phyloP scores from a whole-genome alignment of 2,113 vertebrate genomes.

The Macaca mulatta region DNA sequence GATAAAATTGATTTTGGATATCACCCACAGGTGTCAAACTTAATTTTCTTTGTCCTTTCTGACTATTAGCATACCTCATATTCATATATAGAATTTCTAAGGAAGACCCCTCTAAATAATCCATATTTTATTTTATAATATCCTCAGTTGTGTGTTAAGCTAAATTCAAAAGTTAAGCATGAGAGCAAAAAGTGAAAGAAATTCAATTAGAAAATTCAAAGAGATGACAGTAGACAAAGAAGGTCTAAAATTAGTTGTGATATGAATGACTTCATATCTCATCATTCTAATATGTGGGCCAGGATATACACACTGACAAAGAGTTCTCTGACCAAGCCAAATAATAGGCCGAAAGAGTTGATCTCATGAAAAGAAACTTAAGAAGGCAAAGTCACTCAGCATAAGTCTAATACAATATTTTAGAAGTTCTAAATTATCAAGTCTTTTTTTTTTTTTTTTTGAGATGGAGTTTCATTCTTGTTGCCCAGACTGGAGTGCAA shows the following conservation, averaged over 20 bases:
- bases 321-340: background rate
- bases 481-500: no score
- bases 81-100: background rate
- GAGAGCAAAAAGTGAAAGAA: background rate
- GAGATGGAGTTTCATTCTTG: no score
- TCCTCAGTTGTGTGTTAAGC: background rate
- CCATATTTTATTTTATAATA: conserved; percentile 3
- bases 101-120: background rate
- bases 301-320: background rate
- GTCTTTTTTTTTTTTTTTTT: background rate
- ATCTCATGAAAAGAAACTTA: background rate
- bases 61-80: background rate
- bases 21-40: background rate
- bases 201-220: conserved; percentile 16
- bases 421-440: background rate
- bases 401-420: background rate
- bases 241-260: conserved; percentile 13
- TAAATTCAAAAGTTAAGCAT: background rate
- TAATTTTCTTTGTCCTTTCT: background rate
- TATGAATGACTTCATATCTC: background rate
- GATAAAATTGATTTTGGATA: background rate
- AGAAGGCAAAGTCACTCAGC: background rate
- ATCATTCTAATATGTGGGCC: background rate
- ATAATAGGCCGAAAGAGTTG: background rate
- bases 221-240: background rate